phyloP scores from a whole-genome alignment of 2,797 vertebrate genomes.

The Chiroxiphia lanceolata region DNA sequence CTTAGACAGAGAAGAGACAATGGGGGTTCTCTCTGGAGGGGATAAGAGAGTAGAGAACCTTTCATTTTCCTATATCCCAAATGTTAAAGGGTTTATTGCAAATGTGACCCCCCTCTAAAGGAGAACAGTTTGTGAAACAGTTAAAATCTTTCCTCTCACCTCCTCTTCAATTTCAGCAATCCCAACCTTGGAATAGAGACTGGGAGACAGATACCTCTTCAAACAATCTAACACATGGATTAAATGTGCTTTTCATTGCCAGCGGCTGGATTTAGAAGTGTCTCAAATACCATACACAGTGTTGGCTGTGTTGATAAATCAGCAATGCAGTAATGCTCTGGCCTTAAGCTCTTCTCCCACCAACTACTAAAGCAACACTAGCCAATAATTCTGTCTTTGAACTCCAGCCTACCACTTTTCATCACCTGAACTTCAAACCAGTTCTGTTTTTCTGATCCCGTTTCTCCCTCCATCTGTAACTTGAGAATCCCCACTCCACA shows the following conservation, averaged over 20 bases:
- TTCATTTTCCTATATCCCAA: background rate
- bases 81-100: background rate
- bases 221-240: conserved; percentile 56
- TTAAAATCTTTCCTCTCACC: conserved; percentile 14
- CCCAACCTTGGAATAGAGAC: background rate
- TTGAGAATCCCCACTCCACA: background rate
- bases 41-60: background rate
- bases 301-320: conserved; percentile 48
- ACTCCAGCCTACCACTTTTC: conserved; percentile 12
- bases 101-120: background rate
- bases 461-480: conserved; percentile 24
- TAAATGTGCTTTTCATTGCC: conserved; percentile 38
- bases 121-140: background rate
- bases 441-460: conserved; percentile 29
- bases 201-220: conserved; percentile 44
- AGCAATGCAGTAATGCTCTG: conserved; percentile 13
- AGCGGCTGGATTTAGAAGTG: conserved; percentile 53
- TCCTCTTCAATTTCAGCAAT: conserved; percentile 32
- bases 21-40: background rate
- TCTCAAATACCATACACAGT: conserved; percentile 38
- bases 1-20: background rate
- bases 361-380: conserved; percentile 4
- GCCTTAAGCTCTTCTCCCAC: conserved; percentile 35
- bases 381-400: conserved; percentile 54
- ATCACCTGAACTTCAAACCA: conserved; percentile 41